A percentile compares a stretch with the other conserved stretches of the same genome.
Evolutionary conservation across 2,888 invertebrate species (phyloP).

Genomic region (Ophraella communa): DNA sequence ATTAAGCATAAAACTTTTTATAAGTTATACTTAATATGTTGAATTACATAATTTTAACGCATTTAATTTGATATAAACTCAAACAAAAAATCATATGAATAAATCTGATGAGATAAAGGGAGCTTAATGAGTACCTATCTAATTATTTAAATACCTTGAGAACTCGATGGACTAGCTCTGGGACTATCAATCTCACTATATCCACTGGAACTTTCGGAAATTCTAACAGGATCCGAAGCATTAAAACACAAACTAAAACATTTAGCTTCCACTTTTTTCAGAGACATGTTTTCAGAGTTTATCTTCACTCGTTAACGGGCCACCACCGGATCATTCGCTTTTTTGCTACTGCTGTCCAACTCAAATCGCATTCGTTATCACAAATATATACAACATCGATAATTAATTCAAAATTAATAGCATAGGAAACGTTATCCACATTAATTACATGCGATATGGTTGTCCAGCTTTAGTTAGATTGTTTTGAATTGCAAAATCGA

Average conservation of each 20-base stretch:
- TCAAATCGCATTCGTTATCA: conserved; percentile 10
- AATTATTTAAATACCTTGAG: conserved; percentile 11
- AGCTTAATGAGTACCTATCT: too few species aligned
- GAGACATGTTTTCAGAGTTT: background rate
- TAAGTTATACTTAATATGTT: too few species aligned
- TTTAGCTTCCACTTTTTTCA: background rate
- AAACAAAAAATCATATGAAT: too few species aligned
- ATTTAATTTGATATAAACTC: too few species aligned
- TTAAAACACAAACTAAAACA: conserved; percentile 17
- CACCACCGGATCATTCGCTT: background rate
- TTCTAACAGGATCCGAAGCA: background rate
- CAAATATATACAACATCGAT: conserved; percentile 9
- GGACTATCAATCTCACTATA: background rate
- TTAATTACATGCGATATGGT: background rate
- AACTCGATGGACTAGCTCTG: conserved; percentile 8
- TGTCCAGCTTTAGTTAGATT: background rate
- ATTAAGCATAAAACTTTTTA: too few species aligned
- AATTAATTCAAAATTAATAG: conserved; percentile 13
- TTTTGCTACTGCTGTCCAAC: background rate
- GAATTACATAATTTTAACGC: too few species aligned
- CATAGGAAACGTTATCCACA: background rate
- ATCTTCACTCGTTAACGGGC: too few species aligned
- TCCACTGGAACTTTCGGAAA: background rate
- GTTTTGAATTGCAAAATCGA: background rate
- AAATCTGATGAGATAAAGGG: too few species aligned